phyloP scores from a whole-genome alignment of 1,140 invertebrate genomes.

The Neuroterus valhalla region DNA sequence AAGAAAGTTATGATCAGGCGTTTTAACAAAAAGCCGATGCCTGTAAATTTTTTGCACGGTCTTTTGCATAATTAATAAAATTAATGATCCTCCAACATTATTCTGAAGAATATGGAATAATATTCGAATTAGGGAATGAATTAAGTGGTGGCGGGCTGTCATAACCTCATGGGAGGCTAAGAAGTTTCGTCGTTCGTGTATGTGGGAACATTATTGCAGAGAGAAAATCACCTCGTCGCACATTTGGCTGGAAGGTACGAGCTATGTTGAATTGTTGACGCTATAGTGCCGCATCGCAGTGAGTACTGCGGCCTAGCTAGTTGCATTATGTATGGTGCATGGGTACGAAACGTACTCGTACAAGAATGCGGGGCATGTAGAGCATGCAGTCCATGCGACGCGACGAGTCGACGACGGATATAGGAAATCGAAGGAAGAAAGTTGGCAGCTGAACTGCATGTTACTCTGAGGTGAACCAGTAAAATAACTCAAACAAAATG shows the following conservation, averaged over 20 bases:
- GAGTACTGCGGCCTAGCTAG: conserved; percentile 37
- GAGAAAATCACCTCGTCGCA: conserved; percentile 36
- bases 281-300: conserved; percentile 32
- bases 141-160: not conserved
- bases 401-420: conserved; percentile 24
- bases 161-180: not conserved
- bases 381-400: conserved; percentile 8
- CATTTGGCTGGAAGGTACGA: conserved; percentile 30
- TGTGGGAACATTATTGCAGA: conserved; percentile 25
- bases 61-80: no score
- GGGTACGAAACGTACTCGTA: conserved; percentile 33
- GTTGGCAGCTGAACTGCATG: conserved; percentile 39
- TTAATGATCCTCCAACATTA: no score
- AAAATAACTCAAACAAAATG: conserved; percentile 18
- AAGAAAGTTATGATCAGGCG: no score
- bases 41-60: no score
- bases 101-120: no score
- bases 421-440: conserved; percentile 46
- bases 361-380: conserved; percentile 34
- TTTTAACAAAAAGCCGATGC: not conserved
- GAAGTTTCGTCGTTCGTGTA: not conserved
- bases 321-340: conserved; percentile 48
- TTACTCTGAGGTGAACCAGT: conserved; percentile 33
- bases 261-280: conserved; percentile 2
- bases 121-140: not conserved